Conservation (phyloP, 2,797 vertebrate species). For the Octomys mimax region DNA sequence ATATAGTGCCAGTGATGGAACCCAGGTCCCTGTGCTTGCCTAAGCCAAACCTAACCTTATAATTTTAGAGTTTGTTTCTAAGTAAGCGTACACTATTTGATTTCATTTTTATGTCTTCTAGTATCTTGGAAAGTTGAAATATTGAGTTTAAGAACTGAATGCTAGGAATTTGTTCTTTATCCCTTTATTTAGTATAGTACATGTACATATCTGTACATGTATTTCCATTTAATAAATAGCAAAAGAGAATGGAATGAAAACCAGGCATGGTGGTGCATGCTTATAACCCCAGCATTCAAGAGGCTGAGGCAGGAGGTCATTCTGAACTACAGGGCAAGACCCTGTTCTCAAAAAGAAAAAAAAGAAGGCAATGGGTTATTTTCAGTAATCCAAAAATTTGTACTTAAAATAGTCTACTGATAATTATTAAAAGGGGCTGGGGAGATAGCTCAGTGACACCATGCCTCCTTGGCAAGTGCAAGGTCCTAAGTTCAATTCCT, state of each 20-base stretch:
- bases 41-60: not conserved
- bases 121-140: constrained; percentile 29
- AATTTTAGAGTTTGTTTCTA: constrained; percentile 42
- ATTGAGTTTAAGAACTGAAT: constrained; percentile 37
- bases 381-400: constrained; percentile 30
- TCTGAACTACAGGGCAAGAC: not conserved
- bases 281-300: not conserved
- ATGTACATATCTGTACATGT: not conserved
- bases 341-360: not conserved
- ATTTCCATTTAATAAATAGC: not conserved
- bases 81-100: constrained; percentile 33
- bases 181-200: not conserved
- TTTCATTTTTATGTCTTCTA: constrained; percentile 5
- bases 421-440: constrained; percentile 1
- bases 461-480: too few species aligned
- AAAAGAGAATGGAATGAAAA: not conserved
- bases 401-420: not conserved
- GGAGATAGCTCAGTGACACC: too few species aligned
- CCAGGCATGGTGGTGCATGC: not conserved
- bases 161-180: constrained; percentile 42
- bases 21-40: too few species aligned
- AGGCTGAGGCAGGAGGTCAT: not conserved
- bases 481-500: too few species aligned
- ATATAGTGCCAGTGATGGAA: too few species aligned
- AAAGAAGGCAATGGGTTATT: not conserved